These are phyloP conservation scores for Cheirogaleus major DNA, from an alignment of 2,797 vertebrate genomes.

Conservation along the genomic window DNA sequence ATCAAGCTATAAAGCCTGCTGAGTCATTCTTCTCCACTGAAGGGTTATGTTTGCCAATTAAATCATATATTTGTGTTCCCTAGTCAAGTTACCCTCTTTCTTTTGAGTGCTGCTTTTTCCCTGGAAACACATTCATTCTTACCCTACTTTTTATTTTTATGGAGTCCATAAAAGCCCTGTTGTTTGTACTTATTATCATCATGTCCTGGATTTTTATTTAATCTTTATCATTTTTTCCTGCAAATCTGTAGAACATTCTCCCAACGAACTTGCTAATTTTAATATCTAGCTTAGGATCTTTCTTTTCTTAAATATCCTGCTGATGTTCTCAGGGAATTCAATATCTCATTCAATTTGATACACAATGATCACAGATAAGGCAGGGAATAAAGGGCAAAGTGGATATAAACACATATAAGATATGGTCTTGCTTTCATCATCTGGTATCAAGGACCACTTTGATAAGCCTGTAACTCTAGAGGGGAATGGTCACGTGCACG, in stretches of 20 bases:
- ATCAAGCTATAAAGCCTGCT: not conserved
- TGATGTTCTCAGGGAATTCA: not conserved
- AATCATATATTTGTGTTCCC: not conserved
- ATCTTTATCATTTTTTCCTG: not conserved
- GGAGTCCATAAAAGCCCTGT: not conserved
- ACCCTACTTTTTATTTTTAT: not conserved
- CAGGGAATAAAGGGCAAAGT: not conserved
- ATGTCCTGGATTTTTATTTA: slow-evolving; percentile 20
- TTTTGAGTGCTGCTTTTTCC: slow-evolving; percentile 11
- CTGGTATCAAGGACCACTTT: not conserved
- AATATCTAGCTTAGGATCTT: not conserved
- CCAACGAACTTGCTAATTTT: not conserved
- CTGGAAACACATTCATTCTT: slow-evolving; percentile 9
- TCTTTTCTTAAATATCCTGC: not conserved
- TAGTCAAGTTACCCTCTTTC: slow-evolving; percentile 23
- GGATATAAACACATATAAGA: not conserved
- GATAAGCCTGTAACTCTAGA: not conserved
- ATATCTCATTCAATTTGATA: not conserved
- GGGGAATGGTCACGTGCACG: accelerated
- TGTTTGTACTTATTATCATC: not conserved
- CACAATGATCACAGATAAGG: not conserved
- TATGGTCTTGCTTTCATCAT: not conserved
- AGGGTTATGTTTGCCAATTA: slow-evolving; percentile 31
- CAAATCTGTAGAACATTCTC: not conserved
- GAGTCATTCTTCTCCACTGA: slow-evolving; percentile 37